Percentiles rank a stretch among this genome's conserved stretches.
phyloP scores from a whole-genome alignment of 2,113 vertebrate species.

The Brienomyrus longianalis region DNA sequence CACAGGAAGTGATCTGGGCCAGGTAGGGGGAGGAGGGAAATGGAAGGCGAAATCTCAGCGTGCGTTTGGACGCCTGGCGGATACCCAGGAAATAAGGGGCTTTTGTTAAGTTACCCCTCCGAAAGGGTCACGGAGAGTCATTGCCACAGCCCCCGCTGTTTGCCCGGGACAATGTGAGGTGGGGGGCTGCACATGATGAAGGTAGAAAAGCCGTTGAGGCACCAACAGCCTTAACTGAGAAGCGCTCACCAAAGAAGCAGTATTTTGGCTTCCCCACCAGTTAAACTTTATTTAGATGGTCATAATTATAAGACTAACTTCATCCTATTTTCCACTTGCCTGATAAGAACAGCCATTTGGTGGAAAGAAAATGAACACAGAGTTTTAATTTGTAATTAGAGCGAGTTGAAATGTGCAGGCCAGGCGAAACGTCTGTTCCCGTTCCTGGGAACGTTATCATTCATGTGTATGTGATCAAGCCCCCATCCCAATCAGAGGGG shows the following conservation, averaged over 20 bases:
- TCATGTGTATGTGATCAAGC: constrained; percentile 17
- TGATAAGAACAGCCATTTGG: constrained; percentile 8
- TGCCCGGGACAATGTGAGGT: background rate
- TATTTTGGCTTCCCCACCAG: background rate
- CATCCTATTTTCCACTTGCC: background rate
- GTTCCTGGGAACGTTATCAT: constrained; percentile 5
- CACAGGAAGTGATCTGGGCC: constrained; percentile 14
- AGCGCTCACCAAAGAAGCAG: background rate
- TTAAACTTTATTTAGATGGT: background rate
- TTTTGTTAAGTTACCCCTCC: constrained; percentile 11
- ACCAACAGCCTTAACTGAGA: background rate
- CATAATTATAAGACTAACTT: background rate
- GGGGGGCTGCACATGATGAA: background rate
- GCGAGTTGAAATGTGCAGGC: background rate
- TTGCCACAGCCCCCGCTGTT: constrained; percentile 1
- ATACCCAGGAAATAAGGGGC: constrained; percentile 42
- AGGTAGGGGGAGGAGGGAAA: constrained; percentile 33
- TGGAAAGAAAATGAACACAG: background rate
- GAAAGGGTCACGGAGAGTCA: constrained; percentile 6
- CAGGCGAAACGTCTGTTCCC: background rate
- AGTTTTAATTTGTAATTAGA: constrained; percentile 19
- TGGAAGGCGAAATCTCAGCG: constrained; percentile 58
- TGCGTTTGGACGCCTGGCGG: constrained; percentile 59
- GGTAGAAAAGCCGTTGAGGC: background rate
- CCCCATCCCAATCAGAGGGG: background rate